These are phyloP conservation scores for Mastigias papua DNA, from an alignment of 30 jellyfish, hydroid and myxozoan species.

Conservation along the genomic window DNA sequence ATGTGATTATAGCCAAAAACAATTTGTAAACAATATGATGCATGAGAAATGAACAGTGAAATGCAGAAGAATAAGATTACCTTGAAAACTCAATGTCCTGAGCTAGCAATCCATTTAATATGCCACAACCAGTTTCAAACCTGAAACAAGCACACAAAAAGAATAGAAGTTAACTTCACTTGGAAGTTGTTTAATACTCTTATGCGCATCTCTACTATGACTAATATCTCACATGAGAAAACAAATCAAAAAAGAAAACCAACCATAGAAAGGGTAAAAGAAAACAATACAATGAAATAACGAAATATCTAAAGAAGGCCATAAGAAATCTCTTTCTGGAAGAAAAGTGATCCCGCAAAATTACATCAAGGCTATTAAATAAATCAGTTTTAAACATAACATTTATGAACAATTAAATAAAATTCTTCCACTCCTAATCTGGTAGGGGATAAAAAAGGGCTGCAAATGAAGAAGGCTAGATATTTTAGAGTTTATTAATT, in stretches of 20 bases:
- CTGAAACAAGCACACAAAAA: conserved; percentile 51
- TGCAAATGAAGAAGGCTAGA: background rate
- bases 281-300: no score
- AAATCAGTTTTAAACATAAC: no score
- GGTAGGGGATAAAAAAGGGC: background rate
- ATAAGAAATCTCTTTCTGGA: no score
- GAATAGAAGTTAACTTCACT: background rate
- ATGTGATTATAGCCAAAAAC: background rate
- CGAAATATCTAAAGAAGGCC: no score
- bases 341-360: no score
- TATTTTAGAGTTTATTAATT: background rate
- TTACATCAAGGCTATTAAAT: no score
- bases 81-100: conserved; percentile 96
- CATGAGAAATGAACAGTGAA: background rate
- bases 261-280: no score
- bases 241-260: no score
- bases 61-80: conserved; percentile 23
- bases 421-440: background rate
- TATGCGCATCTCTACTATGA: background rate
- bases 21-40: background rate
- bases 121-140: conserved; percentile 97
- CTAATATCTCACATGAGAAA: no score
- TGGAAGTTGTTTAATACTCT: background rate
- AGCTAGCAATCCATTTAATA: conserved; percentile 85
- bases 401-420: no score